phyloP scores from a whole-genome alignment of 23 tunicate genomes.

The Ciona savignyi region DNA sequence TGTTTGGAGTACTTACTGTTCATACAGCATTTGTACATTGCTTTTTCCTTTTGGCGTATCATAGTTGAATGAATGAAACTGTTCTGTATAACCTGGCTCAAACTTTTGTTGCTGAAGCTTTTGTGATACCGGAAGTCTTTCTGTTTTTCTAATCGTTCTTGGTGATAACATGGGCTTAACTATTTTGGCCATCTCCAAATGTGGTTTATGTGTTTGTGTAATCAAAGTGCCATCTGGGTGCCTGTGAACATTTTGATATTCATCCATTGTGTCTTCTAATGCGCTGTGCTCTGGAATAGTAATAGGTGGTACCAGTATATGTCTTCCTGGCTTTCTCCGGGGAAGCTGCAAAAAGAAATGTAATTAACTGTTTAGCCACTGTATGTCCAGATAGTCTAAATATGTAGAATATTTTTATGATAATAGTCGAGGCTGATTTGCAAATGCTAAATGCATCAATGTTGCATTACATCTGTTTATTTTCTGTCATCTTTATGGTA shows the following conservation, averaged over 20 bases:
- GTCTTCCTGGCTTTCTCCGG: conserved; percentile 30
- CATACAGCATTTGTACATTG: conserved; percentile 11
- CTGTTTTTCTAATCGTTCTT: neutral
- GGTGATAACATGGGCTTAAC: neutral
- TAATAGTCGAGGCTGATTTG: no score
- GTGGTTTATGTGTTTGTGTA: neutral
- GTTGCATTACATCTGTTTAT: no score
- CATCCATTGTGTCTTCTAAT: conserved; percentile 30
- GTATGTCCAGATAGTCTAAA: no score
- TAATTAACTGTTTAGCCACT: no score
- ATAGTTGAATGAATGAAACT: conserved; percentile 31
- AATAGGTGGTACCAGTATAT: conserved; percentile 54
- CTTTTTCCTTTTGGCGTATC: conserved; percentile 21
- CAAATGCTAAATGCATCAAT: no score
- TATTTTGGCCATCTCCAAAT: no score
- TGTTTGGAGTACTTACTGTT: no score
- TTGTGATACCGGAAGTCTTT: neutral
- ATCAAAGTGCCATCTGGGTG: conserved; percentile 71
- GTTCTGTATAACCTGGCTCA: neutral
- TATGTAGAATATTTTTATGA: no score
- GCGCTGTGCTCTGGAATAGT: conserved; percentile 47
- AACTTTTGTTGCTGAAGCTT: neutral
- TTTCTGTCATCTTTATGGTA: no score
- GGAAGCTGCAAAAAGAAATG: neutral
- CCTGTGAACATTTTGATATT: conserved; percentile 25